Evolutionary conservation across 2,797 vertebrate species (phyloP).

Genomic region (Oreochromis mossambicus): DNA sequence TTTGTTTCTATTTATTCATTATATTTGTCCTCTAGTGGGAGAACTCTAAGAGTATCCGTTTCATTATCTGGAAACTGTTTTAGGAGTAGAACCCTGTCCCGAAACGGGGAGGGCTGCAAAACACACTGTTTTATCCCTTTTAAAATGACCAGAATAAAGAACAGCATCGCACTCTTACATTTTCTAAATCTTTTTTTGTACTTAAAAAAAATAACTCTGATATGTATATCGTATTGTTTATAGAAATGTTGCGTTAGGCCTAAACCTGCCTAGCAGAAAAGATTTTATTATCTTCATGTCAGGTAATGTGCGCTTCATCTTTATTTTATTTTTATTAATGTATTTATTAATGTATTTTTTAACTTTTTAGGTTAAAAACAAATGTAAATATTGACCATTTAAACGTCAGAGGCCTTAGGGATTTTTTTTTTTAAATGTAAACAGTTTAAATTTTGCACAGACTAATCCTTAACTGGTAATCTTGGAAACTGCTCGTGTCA

Average conservation of each 20-base stretch:
- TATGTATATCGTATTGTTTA: background rate
- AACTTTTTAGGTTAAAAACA: background rate
- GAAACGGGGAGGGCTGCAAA: background rate
- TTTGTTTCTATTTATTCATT: background rate
- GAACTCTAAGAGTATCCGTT: background rate
- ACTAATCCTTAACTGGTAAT: background rate
- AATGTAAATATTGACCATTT: background rate
- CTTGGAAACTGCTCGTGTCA: background rate
- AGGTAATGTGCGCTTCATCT: background rate
- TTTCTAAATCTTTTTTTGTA: too few species aligned
- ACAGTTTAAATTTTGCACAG: background rate
- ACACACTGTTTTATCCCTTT: background rate
- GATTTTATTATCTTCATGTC: background rate
- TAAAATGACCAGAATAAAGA: background rate
- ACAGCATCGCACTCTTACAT: background rate
- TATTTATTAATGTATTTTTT: background rate
- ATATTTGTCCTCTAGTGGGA: background rate
- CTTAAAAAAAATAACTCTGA: accelerated
- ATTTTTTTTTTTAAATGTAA: background rate
- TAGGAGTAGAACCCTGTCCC: background rate
- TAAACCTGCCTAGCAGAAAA: background rate
- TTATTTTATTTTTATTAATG: background rate
- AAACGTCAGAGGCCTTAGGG: background rate
- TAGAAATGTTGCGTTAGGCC: background rate
- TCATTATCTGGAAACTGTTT: background rate